These are phyloP conservation scores for Diadegma fenestrale DNA, from an alignment of 2,888 invertebrate species.

Conservation along the genomic window DNA sequence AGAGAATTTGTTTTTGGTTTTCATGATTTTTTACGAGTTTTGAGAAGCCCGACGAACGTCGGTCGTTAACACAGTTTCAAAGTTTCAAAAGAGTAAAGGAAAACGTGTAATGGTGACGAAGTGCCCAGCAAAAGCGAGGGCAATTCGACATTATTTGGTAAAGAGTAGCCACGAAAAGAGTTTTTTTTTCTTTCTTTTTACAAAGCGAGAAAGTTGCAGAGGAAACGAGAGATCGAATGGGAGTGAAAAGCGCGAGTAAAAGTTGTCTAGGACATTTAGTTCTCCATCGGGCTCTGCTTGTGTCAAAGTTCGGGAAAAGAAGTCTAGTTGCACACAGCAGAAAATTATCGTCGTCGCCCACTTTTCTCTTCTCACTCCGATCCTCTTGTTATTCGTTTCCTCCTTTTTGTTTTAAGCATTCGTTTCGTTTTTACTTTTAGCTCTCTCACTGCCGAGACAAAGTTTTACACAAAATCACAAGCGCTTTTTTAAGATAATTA, in stretches of 20 bases:
- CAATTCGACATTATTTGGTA: slow-evolving; percentile 27
- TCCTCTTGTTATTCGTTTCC: not conserved
- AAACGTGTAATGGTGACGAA: slow-evolving; percentile 44
- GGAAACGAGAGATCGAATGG: slow-evolving; percentile 1
- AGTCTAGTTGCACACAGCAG: slow-evolving; percentile 22
- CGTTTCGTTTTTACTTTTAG: not conserved
- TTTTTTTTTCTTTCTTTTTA: not conserved
- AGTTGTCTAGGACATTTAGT: slow-evolving; percentile 49
- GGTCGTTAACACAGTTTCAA: slow-evolving; percentile 48
- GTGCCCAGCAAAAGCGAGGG: slow-evolving; percentile 4
- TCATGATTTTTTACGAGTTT: slow-evolving; percentile 1
- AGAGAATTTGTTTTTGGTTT: not conserved
- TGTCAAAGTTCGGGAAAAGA: slow-evolving; percentile 35
- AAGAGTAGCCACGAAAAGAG: not conserved
- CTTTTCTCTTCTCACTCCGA: not conserved
- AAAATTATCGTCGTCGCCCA: slow-evolving; percentile 51
- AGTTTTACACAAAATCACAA: not conserved
- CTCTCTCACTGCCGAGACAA: not conserved
- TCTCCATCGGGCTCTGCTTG: slow-evolving; percentile 32
- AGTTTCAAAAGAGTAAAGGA: slow-evolving; percentile 32
- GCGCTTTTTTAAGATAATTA: not conserved
- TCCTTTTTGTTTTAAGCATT: not conserved
- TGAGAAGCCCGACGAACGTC: slow-evolving; percentile 41
- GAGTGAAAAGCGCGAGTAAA: slow-evolving; percentile 12
- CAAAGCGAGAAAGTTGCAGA: slow-evolving; percentile 5